Evolutionary conservation across 1,140 invertebrate species (phyloP), one percentile per base, ranked within the genome.

Genomic region (Palaemon carinicauda): DNA sequence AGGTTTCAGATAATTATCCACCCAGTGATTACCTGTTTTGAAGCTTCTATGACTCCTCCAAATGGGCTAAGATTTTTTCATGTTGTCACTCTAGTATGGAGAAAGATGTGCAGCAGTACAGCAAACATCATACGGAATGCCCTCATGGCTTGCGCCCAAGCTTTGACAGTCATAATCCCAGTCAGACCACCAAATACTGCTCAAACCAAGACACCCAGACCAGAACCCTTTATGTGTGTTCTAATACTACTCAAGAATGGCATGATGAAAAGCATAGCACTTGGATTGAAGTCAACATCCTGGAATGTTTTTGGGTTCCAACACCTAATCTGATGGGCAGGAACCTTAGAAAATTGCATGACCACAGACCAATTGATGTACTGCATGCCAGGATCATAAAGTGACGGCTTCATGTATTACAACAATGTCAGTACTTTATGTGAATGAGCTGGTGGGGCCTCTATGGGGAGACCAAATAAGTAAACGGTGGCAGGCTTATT

Each of bases 61-160:
- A n/a, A n/a, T 41, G n/a, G 17, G 2, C 1, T 41, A 4, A 50
- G 3, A 75, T 77, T 77, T 77, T n/a, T 21, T 77, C 29, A 50
- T 77, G 74, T 14, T 33, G 0, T 33, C 19, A 14, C 41, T 14
- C 74, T 33, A 4, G 12, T 33, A 17, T 33, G 19, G 0, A 77
- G 50, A 41, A 41, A 77, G 74, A 19, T 33, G 21, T 41, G 74
- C 74, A 41, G 21, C 9, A 73, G 69, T 15, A 19, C 74, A 41
- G 17, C 74, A 50, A 33, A 77, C 74, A 77, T 33, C 74, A 77
- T 77, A n/a, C 74, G 74, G 12, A 77, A 77, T 50, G 41, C 74
- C 41, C 12, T 15, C 17, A 77, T 77, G 41, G 74, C 41, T 77
- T 24, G 53, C 54, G 56, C 78, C 78, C 78, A 80, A 56, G 78